Percentiles rank a stretch among this genome's conserved stretches.
These are phyloP conservation scores for Etheostoma cragini DNA, from an alignment of 2,113 vertebrate species.

Conservation along the genomic window DNA sequence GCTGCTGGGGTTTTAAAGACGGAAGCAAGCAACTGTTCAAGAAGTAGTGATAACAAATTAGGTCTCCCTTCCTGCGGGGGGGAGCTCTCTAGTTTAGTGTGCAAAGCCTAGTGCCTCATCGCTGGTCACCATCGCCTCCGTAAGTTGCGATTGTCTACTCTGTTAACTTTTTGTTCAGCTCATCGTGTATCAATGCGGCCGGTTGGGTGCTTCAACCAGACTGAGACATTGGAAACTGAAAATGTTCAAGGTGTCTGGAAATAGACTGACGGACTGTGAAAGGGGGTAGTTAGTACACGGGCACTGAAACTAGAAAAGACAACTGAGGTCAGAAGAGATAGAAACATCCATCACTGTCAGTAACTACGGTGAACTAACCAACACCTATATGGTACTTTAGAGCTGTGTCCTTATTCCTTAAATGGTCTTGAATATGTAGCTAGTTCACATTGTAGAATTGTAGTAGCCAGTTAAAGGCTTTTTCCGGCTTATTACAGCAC, in stretches of 20 bases:
- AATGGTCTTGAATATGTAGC: neutral
- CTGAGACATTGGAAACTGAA: conserved; percentile 30
- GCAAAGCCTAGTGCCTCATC: conserved; percentile 74
- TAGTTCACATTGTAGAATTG: neutral
- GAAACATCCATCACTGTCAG: conserved; percentile 15
- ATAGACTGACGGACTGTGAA: conserved; percentile 32
- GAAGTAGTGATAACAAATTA: conserved; percentile 70
- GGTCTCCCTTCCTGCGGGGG: conserved; percentile 63
- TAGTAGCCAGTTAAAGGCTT: no score
- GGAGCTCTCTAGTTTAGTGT: conserved; percentile 67
- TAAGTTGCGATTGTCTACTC: conserved; percentile 20
- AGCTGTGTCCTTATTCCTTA: conserved; percentile 54
- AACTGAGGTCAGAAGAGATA: neutral
- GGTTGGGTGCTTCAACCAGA: conserved; percentile 14
- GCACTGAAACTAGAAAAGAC: conserved; percentile 18
- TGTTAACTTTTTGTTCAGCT: neutral
- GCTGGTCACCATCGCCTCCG: conserved; percentile 45
- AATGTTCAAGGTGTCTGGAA: conserved; percentile 26
- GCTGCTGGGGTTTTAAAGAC: conserved; percentile 73
- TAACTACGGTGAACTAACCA: neutral
- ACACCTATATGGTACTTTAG: neutral
- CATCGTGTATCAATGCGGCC: neutral
- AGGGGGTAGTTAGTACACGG: conserved; percentile 2
- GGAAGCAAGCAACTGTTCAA: conserved; percentile 58
- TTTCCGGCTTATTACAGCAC: no score